Evolutionary conservation across 2,888 invertebrate genomes (phyloP).

Genomic region (Chouioia cunea): DNA sequence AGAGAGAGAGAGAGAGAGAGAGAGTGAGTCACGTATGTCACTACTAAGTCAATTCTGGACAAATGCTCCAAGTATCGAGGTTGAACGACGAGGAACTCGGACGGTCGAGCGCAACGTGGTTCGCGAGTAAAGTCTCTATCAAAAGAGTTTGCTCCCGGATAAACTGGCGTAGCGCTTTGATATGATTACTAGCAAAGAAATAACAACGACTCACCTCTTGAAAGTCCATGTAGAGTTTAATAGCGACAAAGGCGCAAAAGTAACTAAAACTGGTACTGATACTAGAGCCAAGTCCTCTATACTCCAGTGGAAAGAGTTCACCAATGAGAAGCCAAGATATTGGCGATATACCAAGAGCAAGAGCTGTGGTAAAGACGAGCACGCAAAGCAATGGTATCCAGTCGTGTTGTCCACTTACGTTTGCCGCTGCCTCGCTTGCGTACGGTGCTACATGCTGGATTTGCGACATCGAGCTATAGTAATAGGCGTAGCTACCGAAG

Average conservation of each 20-base stretch:
- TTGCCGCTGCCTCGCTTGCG: conserved; percentile 53
- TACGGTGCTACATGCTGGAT: conserved; percentile 56
- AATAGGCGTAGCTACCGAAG: conserved; percentile 87
- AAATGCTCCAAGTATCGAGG: neutral
- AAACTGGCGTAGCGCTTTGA: too few relatives aligned
- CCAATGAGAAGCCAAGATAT: conserved; percentile 89
- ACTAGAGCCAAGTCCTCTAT: conserved; percentile 87
- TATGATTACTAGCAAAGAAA: too few relatives aligned
- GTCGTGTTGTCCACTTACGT: conserved; percentile 75
- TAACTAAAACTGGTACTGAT: conserved; percentile 89
- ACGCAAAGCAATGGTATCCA: conserved; percentile 89
- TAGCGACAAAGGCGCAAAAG: conserved; percentile 87
- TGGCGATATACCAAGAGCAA: conserved; percentile 89
- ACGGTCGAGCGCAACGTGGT: neutral
- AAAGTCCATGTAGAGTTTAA: conserved; percentile 89
- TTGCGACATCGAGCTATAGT: conserved; percentile 74
- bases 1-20: conserved; percentile 18
- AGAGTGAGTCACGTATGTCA: neutral
- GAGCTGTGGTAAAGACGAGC: conserved; percentile 86
- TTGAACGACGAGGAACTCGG: conserved; percentile 1
- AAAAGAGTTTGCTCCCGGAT: too few relatives aligned
- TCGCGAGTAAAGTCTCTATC: too few relatives aligned
- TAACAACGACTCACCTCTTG: conserved; percentile 71
- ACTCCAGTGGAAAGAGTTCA: conserved; percentile 86
- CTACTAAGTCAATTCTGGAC: conserved; percentile 32